Base-by-base conservation (phyloP, 2,888 invertebrate genomes). In the Pogonocherus hispidulus region DNA sequence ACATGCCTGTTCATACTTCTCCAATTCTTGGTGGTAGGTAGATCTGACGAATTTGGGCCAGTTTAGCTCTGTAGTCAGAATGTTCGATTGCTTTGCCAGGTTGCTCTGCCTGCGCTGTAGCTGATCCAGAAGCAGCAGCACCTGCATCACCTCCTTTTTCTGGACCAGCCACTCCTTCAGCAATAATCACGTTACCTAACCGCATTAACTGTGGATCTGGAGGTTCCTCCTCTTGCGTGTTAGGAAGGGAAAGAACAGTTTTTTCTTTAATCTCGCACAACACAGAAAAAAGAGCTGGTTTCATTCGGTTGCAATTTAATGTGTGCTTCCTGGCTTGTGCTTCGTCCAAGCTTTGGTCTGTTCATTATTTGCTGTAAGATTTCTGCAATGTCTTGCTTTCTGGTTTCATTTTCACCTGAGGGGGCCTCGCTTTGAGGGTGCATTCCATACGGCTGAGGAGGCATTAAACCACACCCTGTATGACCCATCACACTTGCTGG, bases 1-100 rank as follows among this genome's bases (percentile, higher is more conserved):
- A 89, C 99, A 99, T n/a, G 99, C 99, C 90, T 99, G 98, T 88
- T 99, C 98, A 84, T 99, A 99, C 90, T 99, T 99, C 87, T 98
- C 98, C 83, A 99, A 87, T 87, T 99, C 99, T 87, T 72, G 70
- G 87, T 99, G 98, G 88, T 99, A 99, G 98, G 88, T 99, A 99
- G 81, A 99, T 99, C 87, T 97, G 96, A 71, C 99, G 91, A 85
- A 99, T 99, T 88, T 99, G 99, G 11, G 97, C 96, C 81, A 99
- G 90, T 87, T 99, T 99, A 80, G 98, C 98, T 81, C 99, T 92
- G 89, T 99, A 99, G 87, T 99, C 99, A 70, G 99, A 98, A 87
- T 99, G 99, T 88, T 99, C 99, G 84, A 98, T 98, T 79, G 97
- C 97, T 87, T 97, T 97, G 87, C 97, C 97, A 75, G 94, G 92